Evolutionary conservation across 2,888 invertebrate species (phyloP).

Genomic region (Stegana nigrithorax): DNA sequence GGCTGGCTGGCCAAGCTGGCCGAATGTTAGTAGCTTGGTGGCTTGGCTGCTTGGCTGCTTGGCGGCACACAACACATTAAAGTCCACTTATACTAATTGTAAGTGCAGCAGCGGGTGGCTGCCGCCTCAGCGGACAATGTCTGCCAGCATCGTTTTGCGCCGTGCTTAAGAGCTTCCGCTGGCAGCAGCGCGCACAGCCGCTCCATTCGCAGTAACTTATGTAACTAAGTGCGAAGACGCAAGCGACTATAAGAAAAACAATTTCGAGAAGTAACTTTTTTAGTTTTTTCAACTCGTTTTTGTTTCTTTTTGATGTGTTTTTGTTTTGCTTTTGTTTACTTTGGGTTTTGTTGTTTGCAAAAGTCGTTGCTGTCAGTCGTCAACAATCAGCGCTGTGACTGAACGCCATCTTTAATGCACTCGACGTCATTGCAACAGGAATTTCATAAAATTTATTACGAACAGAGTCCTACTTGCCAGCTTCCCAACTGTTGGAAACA

Average conservation of each 20-base stretch:
- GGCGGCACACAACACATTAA: too few species aligned
- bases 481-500: too few species aligned
- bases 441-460: slow-evolving; percentile 11
- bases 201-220: neutral
- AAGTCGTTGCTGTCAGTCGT: neutral
- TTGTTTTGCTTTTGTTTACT: neutral
- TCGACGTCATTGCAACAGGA: neutral
- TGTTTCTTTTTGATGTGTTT: neutral
- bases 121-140: too few species aligned
- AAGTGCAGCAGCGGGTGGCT: slow-evolving; percentile 17
- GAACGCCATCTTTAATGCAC: neutral
- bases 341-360: neutral
- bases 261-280: neutral
- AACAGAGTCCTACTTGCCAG: neutral
- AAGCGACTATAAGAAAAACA: neutral
- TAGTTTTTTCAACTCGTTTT: neutral
- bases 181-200: neutral
- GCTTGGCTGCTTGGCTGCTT: too few species aligned
- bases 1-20: too few species aligned
- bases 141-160: neutral
- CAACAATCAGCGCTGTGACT: neutral
- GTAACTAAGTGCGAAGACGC: neutral
- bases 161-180: slow-evolving; percentile 1
- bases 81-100: slow-evolving; percentile 55
- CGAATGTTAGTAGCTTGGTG: too few species aligned